A percentile compares a stretch with the other conserved stretches of the same genome.
Evolutionary conservation across 2,888 invertebrate genomes (phyloP).

Genomic region (Bellardia bayeri): DNA sequence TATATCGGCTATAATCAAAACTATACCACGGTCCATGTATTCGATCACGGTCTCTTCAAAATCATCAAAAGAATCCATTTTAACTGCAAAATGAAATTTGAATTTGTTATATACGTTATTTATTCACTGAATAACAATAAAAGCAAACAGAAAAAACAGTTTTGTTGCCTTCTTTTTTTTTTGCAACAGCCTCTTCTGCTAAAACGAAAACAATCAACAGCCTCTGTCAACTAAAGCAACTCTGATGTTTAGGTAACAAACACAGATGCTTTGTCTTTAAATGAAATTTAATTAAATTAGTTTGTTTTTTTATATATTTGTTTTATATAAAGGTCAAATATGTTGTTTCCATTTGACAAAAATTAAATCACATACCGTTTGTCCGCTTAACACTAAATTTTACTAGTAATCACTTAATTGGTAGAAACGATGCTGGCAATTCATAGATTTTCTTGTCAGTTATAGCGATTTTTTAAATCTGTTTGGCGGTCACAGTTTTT

Average conservation of each 20-base stretch:
- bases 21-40: slow-evolving; percentile 81
- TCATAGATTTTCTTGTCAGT: not conserved
- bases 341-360: slow-evolving; percentile 7
- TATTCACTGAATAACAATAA: not conserved
- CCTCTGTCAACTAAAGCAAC: not conserved
- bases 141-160: not conserved
- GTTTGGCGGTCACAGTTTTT: too few relatives aligned
- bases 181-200: not conserved
- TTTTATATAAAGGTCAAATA: slow-evolving; percentile 23
- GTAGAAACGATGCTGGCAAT: not conserved
- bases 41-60: slow-evolving; percentile 66
- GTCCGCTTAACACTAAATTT: not conserved
- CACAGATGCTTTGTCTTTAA: slow-evolving; percentile 16
- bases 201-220: slow-evolving; percentile 3
- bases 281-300: slow-evolving; percentile 3
- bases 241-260: slow-evolving; percentile 32
- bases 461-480: not conserved
- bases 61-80: slow-evolving; percentile 63
- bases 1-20: slow-evolving; percentile 84
- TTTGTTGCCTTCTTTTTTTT: slow-evolving; percentile 19
- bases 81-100: slow-evolving; percentile 44
- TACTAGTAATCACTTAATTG: slow-evolving; percentile 2
- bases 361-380: slow-evolving; percentile 25
- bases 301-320: too few relatives aligned
- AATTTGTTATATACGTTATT: slow-evolving; percentile 45